Evolutionary conservation across 92 coral and sea anemone species (phyloP), one percentile per base, ranked within the genome.

Genomic region (Zoanthus gigantus): DNA sequence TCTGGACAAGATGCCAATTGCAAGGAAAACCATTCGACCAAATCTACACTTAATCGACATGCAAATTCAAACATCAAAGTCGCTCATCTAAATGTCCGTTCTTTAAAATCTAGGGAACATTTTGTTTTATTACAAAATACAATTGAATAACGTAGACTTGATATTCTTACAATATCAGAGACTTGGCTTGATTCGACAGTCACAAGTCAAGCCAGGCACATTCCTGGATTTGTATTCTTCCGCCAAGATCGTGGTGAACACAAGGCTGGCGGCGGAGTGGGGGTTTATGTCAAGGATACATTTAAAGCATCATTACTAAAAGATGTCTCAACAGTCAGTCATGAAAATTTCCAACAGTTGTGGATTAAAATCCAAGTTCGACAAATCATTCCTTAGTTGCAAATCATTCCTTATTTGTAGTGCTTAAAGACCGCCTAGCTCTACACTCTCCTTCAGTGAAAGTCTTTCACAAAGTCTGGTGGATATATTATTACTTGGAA

Each of bases 161-260:
- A 63, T 63, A 63, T 63, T 17, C n/a, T 63, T 23, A 63, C 32
- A 23, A 63, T 63, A 63, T 63, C 32, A 63, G 69, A 58, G 65
- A 63, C 69, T 23, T 63, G 69, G 69, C 69, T 63, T 9, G 69
- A 63, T 63, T 17, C 69, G 23, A 63, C 77, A 58, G 58, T 77
- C 58, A 72, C 13, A 17, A 74, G 76, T 77, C 73, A 77, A 57
- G 88, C 69, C 50, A 79, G 78, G 61, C 87, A 69, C 31, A 86
- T 90, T 58, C 93, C 93, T 77, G 93, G 93, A 48, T 86, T 48
- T 90, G 74, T 60, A 17, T 69, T 86, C 42, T 72, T 90, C 74
- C 79, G 90, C 42, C 93, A 91, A 86, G 93, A 91, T 76, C 91
- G 88, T 50, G 91, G 92, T 79, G 69, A 78, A 78, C 90, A 82